Conservation (phyloP, 2,888 invertebrate genomes). For the Aproaerema taeniolella region DNA sequence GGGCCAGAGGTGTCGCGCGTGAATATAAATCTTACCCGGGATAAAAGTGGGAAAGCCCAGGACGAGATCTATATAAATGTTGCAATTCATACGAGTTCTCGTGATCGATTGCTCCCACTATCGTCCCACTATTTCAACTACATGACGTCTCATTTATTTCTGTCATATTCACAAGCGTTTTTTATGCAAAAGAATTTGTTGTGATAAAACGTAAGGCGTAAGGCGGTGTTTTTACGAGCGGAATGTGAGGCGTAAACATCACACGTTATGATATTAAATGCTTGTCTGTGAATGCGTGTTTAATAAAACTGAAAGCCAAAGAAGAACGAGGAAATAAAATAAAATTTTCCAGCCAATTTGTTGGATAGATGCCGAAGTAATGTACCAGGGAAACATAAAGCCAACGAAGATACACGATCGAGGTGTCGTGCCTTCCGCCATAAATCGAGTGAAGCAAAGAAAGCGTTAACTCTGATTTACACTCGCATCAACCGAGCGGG, state of each 20-base stretch:
- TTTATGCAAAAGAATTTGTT: slow-evolving; percentile 36
- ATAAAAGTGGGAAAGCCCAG: slow-evolving; percentile 54
- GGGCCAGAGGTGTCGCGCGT: slow-evolving; percentile 63
- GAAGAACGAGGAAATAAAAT: slow-evolving; percentile 17
- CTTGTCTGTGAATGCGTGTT: slow-evolving; percentile 27
- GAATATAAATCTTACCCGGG: slow-evolving; percentile 64
- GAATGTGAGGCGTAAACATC: slow-evolving; percentile 34
- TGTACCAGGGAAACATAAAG: slow-evolving; percentile 42
- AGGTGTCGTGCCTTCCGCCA: slow-evolving; percentile 43
- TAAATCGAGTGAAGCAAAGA: slow-evolving; percentile 57
- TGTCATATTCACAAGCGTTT: slow-evolving; percentile 57
- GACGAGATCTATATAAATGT: slow-evolving; percentile 62
- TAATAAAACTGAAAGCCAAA: slow-evolving; percentile 33
- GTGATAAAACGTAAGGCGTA: slow-evolving; percentile 29
- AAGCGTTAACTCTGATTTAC: slow-evolving; percentile 68
- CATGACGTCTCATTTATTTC: slow-evolving; percentile 60
- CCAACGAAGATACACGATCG: slow-evolving; percentile 42
- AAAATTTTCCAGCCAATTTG: slow-evolving; percentile 24
- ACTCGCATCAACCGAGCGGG: slow-evolving; percentile 39
- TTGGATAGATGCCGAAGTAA: slow-evolving; percentile 6
- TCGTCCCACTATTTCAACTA: slow-evolving; percentile 59
- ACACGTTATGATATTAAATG: too few relatives aligned
- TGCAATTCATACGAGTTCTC: slow-evolving; percentile 55
- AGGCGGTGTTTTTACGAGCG: slow-evolving; percentile 37
- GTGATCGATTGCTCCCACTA: slow-evolving; percentile 62